Base-by-base conservation (phyloP, 30 jellyfish, hydroid and myxozoan genomes). In the Aurelia aurita complex sp. Pacific region DNA sequence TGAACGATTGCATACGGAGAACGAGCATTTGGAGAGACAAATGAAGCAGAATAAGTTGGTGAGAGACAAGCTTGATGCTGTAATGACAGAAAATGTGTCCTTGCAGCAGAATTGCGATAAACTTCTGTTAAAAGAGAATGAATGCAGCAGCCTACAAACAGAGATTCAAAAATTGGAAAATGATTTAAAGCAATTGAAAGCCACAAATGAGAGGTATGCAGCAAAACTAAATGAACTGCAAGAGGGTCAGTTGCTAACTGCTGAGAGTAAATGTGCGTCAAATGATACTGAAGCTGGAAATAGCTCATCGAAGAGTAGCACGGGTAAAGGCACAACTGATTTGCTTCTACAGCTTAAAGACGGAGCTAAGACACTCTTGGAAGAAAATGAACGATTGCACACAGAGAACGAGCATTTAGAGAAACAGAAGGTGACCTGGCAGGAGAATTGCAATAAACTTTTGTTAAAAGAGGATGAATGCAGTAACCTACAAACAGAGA, bases 331-430 rank as follows among this genome's bases (percentile, higher is more conserved):
- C 33, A 66, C 40, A 15, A 66, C 51, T 14, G 38, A 15, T 66
- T 1, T 9, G 6, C 0, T 9, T 40, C 7, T 66, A 11, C 4
- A 15, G 76, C 40, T 61, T 5, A 17, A 61, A 23, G 69, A 61
- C 69, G 14, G 7, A 61, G 10, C 33, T 32, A 29, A 36, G 5
- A 11, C 16, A 8, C 79, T 69, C n/a, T 69, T 69, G 17, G 61
- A 69, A 36, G 79, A 69, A 69, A 69, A 10, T 36, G 79, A 69
- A 61, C 79, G 61, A 10, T 33, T 75, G 69, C 64, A 18, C 16
- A 55, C 85, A 32, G 60, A 51, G 17, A 23, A 10, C 17, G 60
- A 75, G 18, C 59, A n/a, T 32, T 34, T 75, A 3, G 85, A 16
- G 59, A 55, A 75, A 43, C 13, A 18, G 18, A 32, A 14, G 70